These are phyloP conservation scores for Caenorhabditis afra DNA, from an alignment of 2,888 invertebrate genomes.

Conservation along the genomic window DNA sequence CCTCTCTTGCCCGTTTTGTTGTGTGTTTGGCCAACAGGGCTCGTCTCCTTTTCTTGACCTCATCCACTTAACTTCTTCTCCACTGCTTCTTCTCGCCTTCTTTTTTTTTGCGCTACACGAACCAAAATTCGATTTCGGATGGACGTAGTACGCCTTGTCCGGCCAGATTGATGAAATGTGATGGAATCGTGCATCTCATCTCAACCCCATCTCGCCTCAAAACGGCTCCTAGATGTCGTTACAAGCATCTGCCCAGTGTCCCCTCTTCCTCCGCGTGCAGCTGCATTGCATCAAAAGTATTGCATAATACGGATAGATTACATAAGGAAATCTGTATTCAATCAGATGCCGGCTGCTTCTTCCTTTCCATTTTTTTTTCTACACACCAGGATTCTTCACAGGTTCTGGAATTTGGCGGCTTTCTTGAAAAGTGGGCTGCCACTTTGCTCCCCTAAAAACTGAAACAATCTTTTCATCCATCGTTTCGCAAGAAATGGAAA, in stretches of 20 bases:
- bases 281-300: constrained; percentile 59
- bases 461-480: not conserved
- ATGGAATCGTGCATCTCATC: constrained; percentile 39
- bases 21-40: constrained; percentile 44
- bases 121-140: constrained; percentile 46
- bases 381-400: too few species aligned
- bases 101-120: constrained; percentile 34
- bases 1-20: not conserved
- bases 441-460: constrained; percentile 4
- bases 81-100: not conserved
- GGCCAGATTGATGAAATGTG: constrained; percentile 53
- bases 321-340: constrained; percentile 57
- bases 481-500: too few species aligned
- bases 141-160: constrained; percentile 7
- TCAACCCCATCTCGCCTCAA: constrained; percentile 16
- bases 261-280: constrained; percentile 17
- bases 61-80: constrained; percentile 29
- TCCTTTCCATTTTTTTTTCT: not conserved
- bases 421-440: not conserved
- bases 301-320: constrained; percentile 61
- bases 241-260: constrained; percentile 45
- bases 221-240: constrained; percentile 47
- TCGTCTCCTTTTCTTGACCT: constrained; percentile 31
- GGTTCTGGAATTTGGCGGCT: too few species aligned
- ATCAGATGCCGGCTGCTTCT: constrained; percentile 30